Percentiles rank a stretch among this genome's conserved stretches.
Evolutionary conservation across 2,113 vertebrate genomes (phyloP).

Genomic region (Hippopotamus amphibius): DNA sequence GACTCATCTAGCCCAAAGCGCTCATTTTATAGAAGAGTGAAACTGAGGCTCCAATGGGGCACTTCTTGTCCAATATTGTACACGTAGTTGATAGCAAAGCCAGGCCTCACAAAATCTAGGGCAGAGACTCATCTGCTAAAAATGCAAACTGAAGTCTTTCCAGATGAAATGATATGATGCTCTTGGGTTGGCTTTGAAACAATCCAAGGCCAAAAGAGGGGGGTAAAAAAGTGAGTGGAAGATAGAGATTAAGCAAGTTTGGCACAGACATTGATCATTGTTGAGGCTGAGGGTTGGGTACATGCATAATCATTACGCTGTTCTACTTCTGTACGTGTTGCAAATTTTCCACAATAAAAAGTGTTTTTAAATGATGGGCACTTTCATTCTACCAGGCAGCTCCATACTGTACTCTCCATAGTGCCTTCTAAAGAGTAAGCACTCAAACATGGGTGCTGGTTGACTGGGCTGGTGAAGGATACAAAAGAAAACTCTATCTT

Average conservation of each 20-base stretch:
- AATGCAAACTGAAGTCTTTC: neutral
- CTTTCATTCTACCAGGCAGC: neutral
- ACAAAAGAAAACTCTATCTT: neutral
- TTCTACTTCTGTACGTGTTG: neutral
- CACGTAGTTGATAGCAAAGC: neutral
- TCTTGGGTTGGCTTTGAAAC: neutral
- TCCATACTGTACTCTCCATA: neutral
- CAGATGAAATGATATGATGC: neutral
- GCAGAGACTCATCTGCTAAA: neutral
- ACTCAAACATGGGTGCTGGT: neutral
- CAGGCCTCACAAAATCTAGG: neutral
- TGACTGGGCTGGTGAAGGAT: neutral
- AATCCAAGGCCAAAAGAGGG: neutral
- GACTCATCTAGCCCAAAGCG: neutral
- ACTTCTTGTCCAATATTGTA: neutral
- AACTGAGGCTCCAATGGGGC: neutral
- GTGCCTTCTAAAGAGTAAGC: neutral
- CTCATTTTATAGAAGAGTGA: neutral
- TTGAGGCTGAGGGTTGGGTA: neutral
- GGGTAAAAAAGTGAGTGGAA: neutral
- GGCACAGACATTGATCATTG: neutral
- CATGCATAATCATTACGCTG: neutral
- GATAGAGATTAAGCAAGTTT: neutral
- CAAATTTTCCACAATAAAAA: neutral
- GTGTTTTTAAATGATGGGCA: neutral